Base-by-base conservation (phyloP, 2,888 invertebrate species). In the Macrosoma leucophasiata region DNA sequence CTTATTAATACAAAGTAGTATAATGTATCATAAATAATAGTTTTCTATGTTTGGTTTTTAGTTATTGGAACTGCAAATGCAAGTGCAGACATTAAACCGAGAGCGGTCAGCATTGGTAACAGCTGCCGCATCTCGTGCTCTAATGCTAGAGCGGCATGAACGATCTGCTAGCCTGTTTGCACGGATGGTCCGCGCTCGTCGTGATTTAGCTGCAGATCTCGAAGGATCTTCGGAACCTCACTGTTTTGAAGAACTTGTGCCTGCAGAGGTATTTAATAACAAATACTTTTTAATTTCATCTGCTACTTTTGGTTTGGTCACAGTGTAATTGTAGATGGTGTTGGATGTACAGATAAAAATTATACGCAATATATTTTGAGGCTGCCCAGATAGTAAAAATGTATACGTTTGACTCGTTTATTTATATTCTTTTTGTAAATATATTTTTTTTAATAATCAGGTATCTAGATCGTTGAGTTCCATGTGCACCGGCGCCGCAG, bases 131-230 rank as follows among this genome's bases (percentile, higher is more conserved):
- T 71, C 78, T 0, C 68, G 76, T 2, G 72, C 78, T 1, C 66
- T 84, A 2, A 76, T 81, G 82, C 45, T 84, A 40, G 82, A 84
- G 60, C 58, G 82, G 0, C 73, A 82, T 46, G 82, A 84, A 48
- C 72, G 77, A 2, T 65, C 76, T 1, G 76, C 75, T 0, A 73
- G 76, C 3, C 48, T 77, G 24, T 82, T 82, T 41, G 64, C 74
- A 1, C 52, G 58, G 2, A 63, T 72, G 47, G 61, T 70, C 2
- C 62, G 73, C 18, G 65, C 72, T 1, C 65, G 79, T 0, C 59
- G 71, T 1, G 65, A 76, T 2, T 60, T 82, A 2, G 52, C 59
- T 3, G 66, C 69, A 0, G 39, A 63, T 1, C 45, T 82, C 0
- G 66, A 71, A 1, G 64, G 61, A 2, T 50, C 46, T 4, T 24